Percentiles rank a stretch among this genome's conserved stretches.
phyloP scores from a whole-genome alignment of 2,113 vertebrate genomes.

The Mirounga angustirostris region DNA sequence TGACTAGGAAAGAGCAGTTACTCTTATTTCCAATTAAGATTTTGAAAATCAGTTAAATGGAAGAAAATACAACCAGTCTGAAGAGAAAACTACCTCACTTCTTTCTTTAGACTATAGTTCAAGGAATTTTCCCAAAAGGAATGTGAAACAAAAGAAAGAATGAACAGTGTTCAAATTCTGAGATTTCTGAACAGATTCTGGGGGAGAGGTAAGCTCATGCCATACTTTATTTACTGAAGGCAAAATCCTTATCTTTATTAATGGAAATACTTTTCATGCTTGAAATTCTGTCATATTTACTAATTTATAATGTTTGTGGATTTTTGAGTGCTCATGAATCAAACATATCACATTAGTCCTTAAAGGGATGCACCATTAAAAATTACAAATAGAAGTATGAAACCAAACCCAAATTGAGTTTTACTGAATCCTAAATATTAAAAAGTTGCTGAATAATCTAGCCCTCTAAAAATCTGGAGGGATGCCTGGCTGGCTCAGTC shows the following conservation, averaged over 20 bases:
- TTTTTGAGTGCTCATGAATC: constrained; percentile 25
- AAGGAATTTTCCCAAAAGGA: neutral
- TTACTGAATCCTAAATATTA: constrained; percentile 27
- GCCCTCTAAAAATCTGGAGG: neutral
- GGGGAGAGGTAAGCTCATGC: neutral
- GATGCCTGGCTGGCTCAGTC: neutral
- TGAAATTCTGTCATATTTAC: constrained; percentile 19
- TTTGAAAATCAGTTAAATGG: neutral
- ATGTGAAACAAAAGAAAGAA: neutral
- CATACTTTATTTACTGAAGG: neutral
- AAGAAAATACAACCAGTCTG: neutral
- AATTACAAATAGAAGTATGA: neutral
- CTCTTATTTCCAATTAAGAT: neutral
- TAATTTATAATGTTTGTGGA: neutral
- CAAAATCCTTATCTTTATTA: neutral
- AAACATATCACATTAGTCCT: neutral
- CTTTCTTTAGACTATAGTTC: neutral
- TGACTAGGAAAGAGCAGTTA: neutral
- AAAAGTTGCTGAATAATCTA: neutral
- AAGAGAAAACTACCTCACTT: neutral
- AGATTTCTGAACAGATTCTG: neutral
- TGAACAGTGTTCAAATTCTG: neutral
- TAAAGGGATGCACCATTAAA: neutral
- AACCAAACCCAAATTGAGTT: neutral
- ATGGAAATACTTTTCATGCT: neutral